Evolutionary conservation across 2,113 vertebrate genomes (phyloP), one percentile per base, ranked within the genome.

Genomic region (Chlamydotis undulata): DNA sequence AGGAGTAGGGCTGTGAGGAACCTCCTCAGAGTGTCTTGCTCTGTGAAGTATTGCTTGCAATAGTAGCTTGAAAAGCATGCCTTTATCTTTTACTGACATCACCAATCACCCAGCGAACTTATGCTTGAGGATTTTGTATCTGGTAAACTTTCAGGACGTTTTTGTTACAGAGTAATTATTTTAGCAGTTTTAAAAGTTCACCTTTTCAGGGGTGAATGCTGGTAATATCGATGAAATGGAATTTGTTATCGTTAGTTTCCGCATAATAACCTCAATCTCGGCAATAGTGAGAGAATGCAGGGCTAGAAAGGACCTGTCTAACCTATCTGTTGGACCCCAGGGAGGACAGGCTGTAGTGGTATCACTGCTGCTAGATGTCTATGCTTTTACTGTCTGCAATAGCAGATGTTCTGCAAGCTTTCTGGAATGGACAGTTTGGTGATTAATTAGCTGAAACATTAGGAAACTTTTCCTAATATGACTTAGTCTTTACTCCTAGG

Each of bases 261-360:
- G 26, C 15, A 7, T 76, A 50, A 37, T 61, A 83, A 16, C 16
- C 17, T 80, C 15, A 22, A 15, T 73, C 52, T 61, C 77, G 12
- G 15, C 28, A 52, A 19, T 71, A 10, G 28, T 28, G 53, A 75
- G 41, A 56, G 5, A 31, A 9, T 14, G 22, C 24, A 59, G 17
- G 10, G 8, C 52, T 76, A 19, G 26, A 52, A 87, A 49, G 39
- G 14, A 41, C 15, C 28, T 90, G 1, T 39, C 47, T 79, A 28
- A 70, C 6, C 2, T 1, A 1, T 41, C 21, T 77, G 6, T 15
- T 0, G 7, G 45, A 49, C 53, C 14, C 1, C 25, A 23, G 53
- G 35, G 16, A 67, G 52, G 33, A 18, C 29, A 63, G 55, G 23
- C 60, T 55, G 10, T 26, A 24, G 24, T 33, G 9, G 21, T 85